Conservation (phyloP, 2,113 vertebrate species). For the Arvicanthis niloticus region DNA sequence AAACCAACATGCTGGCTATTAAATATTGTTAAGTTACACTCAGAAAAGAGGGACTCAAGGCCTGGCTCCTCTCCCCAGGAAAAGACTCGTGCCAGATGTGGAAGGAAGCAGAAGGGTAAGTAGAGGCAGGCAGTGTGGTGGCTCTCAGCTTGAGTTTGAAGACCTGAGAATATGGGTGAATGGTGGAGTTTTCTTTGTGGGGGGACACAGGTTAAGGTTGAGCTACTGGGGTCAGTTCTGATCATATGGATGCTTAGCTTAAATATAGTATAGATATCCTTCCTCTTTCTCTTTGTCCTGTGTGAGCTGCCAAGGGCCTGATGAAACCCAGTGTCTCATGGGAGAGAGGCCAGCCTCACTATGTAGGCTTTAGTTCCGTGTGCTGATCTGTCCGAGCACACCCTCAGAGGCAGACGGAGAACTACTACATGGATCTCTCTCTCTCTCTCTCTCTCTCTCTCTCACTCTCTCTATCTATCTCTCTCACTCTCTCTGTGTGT, state of each 20-base stretch:
- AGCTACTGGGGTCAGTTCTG: background rate
- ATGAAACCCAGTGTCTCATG: background rate
- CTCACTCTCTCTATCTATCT: background rate
- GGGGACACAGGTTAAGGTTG: too few species aligned
- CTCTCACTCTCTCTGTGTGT: background rate
- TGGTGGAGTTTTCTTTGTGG: too few species aligned
- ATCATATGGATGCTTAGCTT: background rate
- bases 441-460: background rate
- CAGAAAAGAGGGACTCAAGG: background rate
- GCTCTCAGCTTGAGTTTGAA: background rate
- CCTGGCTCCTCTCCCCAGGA: background rate
- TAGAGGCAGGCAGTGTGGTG: background rate
- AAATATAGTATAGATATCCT: background rate
- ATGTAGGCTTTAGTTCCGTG: background rate
- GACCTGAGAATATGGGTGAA: background rate
- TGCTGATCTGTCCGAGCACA: background rate
- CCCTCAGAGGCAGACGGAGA: background rate
- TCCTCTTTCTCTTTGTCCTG: background rate
- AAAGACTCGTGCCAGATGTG: background rate
- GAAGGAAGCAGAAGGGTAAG: background rate
- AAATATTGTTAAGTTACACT: background rate
- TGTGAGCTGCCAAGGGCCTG: background rate
- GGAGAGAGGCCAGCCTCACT: background rate
- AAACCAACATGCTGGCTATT: background rate
- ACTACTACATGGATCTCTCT: too few species aligned